Evolutionary conservation across 2,797 vertebrate genomes (phyloP).

Genomic region (Cetoscarus ocellatus): DNA sequence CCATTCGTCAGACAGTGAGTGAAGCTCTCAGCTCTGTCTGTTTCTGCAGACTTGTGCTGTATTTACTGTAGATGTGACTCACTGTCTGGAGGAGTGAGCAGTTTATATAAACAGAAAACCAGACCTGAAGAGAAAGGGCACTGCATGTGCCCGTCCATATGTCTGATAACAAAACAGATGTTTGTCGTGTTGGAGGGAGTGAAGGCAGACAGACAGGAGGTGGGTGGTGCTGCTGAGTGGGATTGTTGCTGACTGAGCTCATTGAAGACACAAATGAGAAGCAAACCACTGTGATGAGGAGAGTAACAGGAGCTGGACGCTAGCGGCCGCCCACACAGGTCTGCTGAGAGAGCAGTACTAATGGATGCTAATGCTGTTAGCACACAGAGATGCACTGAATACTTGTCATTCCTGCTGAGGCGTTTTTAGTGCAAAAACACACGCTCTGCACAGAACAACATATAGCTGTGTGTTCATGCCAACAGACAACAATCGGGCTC

Average conservation of each 20-base stretch:
- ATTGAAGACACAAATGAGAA: constrained; percentile 37
- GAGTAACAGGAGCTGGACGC: constrained; percentile 8
- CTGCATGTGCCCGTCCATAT: constrained; percentile 13
- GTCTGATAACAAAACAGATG: constrained; percentile 45
- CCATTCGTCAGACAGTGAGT: constrained; percentile 16
- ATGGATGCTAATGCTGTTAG: constrained; percentile 45
- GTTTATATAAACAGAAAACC: constrained; percentile 37
- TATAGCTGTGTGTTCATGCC: constrained; percentile 41
- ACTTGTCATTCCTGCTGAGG: constrained; percentile 10
- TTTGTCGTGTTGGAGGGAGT: constrained; percentile 12
- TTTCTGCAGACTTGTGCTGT: constrained; percentile 16
- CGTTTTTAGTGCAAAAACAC: constrained; percentile 15
- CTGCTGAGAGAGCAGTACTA: constrained; percentile 25
- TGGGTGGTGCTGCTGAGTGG: constrained; percentile 18
- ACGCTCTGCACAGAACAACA: constrained; percentile 15
- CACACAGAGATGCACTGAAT: constrained; percentile 25
- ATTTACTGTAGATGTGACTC: constrained; percentile 52
- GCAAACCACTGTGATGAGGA: constrained; percentile 23
- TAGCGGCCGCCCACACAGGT: constrained; percentile 51
- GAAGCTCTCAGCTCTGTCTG: constrained; percentile 23
- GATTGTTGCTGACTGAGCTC: constrained; percentile 1
- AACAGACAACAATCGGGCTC: constrained; percentile 49
- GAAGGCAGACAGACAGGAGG: constrained; percentile 27
- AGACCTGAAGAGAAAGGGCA: constrained; percentile 8
- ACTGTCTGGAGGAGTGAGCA: constrained; percentile 50